Base-by-base conservation (phyloP, 2,888 invertebrate genomes). In the Mythimna ferrago region DNA sequence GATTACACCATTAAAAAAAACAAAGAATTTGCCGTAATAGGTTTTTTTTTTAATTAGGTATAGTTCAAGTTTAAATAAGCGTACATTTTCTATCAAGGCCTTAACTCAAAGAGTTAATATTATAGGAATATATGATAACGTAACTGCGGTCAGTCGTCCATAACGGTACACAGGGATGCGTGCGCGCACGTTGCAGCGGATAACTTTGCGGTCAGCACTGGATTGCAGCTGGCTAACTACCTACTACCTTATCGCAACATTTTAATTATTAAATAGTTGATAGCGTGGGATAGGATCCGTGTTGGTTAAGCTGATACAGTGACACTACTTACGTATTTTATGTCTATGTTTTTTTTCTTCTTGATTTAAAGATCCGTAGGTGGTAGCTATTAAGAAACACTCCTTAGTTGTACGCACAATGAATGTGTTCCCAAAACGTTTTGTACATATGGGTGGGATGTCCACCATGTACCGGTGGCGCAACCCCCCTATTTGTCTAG, bases 131-230 rank as follows among this genome's bases (percentile, higher is more conserved):
- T 76, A 80, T 70, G 61, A 83, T 81, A 81, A 65, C 65, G 70
- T 70, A 63, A 60, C 76, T 75, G 73, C 73, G 84, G 82, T 77
- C 80, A 77, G 76, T 73, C 75, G 65, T 75, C 57, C 61, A 76
- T 85, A 87, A 85, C 85, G 85, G 85, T 82, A 63, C 38, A 72
- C 61, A 60, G 66, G 77, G 82, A 76, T 79, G 85, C 80, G 76
- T 75, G 61, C 60, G 71, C 77, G 71, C 78, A 78, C 69, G 70
- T 71, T 78, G 85, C 65, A 64, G 82, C 71, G 86, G 87, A 69
- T 71, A 64, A 61, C 16, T 69, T 77, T 87, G 86, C 72, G 86
- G 86, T 86, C 80, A 71, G 73, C 71, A 14, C 66, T 78, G 66
- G 71, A 77, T 84, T 78, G 76, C 77, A 76, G 82, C n/a, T 35